These are phyloP conservation scores for Ciona savignyi DNA, from an alignment of 23 tunicate species.

Conservation along the genomic window DNA sequence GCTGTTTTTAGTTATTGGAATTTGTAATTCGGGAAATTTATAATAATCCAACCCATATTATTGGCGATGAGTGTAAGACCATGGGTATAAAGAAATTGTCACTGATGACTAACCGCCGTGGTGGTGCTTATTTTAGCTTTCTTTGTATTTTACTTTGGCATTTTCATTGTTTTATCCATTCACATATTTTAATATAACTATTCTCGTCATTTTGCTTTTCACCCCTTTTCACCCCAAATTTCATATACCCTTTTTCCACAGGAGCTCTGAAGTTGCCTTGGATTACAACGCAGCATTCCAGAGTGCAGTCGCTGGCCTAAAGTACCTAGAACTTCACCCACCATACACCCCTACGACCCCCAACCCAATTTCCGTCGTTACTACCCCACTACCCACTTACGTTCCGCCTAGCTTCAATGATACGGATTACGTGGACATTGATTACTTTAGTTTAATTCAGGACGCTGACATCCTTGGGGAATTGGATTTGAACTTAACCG, in stretches of 20 bases:
- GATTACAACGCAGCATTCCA: slow-evolving; percentile 95
- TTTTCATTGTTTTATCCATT: too few relatives aligned
- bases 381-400: slow-evolving; percentile 28
- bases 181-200: too few relatives aligned
- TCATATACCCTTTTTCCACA: too few relatives aligned
- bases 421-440: not conserved
- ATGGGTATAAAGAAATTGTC: too few relatives aligned
- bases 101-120: too few relatives aligned
- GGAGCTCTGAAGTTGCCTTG: slow-evolving; percentile 63
- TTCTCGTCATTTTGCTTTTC: not conserved
- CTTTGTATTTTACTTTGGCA: too few relatives aligned
- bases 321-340: slow-evolving; percentile 57
- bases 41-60: too few relatives aligned
- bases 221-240: not conserved
- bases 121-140: too few relatives aligned
- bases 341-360: slow-evolving; percentile 35
- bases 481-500: not conserved
- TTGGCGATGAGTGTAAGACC: too few relatives aligned
- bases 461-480: not conserved
- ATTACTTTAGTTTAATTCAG: not conserved
- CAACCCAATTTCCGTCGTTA: slow-evolving; percentile 12
- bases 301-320: slow-evolving; percentile 74
- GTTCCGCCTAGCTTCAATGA: not conserved
- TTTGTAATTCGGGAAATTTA: too few relatives aligned
- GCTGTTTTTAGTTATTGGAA: too few relatives aligned